phyloP scores from a whole-genome alignment of 2,888 invertebrate genomes.

The Aproaerema taeniolella region DNA sequence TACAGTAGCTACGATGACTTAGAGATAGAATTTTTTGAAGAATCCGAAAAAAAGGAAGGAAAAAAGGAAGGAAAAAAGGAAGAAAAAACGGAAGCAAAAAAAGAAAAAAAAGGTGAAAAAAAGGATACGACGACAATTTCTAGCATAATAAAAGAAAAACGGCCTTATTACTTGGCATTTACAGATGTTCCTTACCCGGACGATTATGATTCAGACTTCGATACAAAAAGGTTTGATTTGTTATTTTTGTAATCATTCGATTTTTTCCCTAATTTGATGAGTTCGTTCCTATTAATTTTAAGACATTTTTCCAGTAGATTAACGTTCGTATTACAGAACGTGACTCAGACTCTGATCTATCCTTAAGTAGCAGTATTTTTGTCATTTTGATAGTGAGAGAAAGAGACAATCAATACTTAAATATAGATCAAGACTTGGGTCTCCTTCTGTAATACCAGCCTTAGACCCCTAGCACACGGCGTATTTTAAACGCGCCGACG shows the following conservation, averaged over 20 bases:
- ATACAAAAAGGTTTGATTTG: conserved; percentile 44
- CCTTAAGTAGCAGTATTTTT: too few species aligned
- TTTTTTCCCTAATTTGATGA: not conserved
- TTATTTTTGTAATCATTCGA: not conserved
- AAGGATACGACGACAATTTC: not conserved
- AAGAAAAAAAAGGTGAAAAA: conserved; percentile 20
- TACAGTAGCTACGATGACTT: not conserved
- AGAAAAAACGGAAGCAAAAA: conserved; percentile 20
- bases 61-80: not conserved
- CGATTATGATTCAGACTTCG: conserved; percentile 52
- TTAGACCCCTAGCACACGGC: too few species aligned
- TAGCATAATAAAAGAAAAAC: not conserved
- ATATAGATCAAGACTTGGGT: too few species aligned
- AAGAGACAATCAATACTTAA: too few species aligned
- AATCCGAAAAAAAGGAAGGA: not conserved
- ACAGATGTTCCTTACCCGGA: conserved; percentile 61
- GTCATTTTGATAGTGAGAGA: too few species aligned
- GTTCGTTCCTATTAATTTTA: not conserved
- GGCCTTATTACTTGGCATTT: conserved; percentile 42
- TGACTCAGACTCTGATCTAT: too few species aligned
- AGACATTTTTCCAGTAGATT: conserved; percentile 1
- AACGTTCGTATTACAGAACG: not conserved
- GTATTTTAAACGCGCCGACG: too few species aligned
- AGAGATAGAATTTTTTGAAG: not conserved
- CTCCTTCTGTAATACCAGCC: not conserved